These are phyloP conservation scores for Tinea semifulvella DNA, from an alignment of 2,888 invertebrate genomes.

Conservation along the genomic window DNA sequence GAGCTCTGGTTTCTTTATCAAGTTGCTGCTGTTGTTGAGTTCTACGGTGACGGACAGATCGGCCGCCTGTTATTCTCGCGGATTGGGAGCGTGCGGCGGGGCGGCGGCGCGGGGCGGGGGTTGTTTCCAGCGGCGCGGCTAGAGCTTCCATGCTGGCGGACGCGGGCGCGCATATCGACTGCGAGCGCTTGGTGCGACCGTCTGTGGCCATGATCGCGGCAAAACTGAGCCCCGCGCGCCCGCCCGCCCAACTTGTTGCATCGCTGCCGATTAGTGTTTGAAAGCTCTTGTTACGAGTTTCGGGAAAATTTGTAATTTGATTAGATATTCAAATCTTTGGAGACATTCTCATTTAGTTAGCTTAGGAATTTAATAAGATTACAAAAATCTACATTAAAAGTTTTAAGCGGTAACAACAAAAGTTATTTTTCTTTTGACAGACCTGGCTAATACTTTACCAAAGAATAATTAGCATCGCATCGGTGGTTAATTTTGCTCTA, in stretches of 20 bases:
- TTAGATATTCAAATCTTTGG: conserved; percentile 2
- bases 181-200: conserved; percentile 75
- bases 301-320: background rate
- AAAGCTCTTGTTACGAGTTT: background rate
- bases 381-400: background rate
- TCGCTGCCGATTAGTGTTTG: conserved; percentile 6
- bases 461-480: too few species aligned
- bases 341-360: background rate
- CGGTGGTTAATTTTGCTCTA: too few species aligned
- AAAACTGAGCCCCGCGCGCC: conserved; percentile 41
- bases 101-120: conserved; percentile 68
- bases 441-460: too few species aligned
- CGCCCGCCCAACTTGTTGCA: conserved; percentile 19
- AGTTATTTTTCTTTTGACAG: too few species aligned
- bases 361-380: background rate
- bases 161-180: conserved; percentile 78
- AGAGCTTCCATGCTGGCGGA: conserved; percentile 74
- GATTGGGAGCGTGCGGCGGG: conserved; percentile 81
- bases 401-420: too few species aligned
- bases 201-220: conserved; percentile 70
- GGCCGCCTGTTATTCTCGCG: conserved; percentile 73
- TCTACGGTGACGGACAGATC: conserved; percentile 60
- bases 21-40: conserved; percentile 56
- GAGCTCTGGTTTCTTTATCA: conserved; percentile 62
- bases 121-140: conserved; percentile 61